Evolutionary conservation across 1,140 invertebrate genomes (phyloP).

Genomic region (Parapsyche elsis): DNA sequence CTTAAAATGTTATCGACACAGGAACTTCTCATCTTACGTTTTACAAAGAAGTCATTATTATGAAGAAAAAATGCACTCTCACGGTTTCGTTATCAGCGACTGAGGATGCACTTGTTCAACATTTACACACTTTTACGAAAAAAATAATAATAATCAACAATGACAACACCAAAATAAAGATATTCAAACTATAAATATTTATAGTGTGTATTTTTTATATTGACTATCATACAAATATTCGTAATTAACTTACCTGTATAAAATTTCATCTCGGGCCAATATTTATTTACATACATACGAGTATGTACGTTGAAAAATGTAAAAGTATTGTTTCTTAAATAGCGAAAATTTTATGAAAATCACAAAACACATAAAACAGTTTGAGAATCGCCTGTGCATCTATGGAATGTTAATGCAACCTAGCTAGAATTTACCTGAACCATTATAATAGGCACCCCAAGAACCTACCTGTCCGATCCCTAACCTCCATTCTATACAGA

Average conservation of each 20-base stretch:
- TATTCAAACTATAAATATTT: constrained; percentile 2
- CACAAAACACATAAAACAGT: neutral
- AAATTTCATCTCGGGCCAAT: too few species aligned
- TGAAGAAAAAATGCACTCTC: constrained; percentile 41
- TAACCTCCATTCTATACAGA: neutral
- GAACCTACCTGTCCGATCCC: constrained; percentile 8
- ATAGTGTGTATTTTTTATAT: too few species aligned
- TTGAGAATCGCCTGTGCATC: constrained; percentile 20
- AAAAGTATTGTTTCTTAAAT: neutral
- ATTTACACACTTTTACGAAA: constrained; percentile 12
- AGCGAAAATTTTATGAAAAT: neutral
- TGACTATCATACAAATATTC: too few species aligned
- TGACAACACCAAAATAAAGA: neutral
- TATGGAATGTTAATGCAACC: constrained; percentile 38
- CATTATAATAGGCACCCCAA: constrained; percentile 39
- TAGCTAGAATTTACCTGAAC: constrained; percentile 31
- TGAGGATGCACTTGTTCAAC: constrained; percentile 25
- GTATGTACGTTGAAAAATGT: too few species aligned
- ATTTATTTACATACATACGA: too few species aligned
- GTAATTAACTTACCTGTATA: too few species aligned
- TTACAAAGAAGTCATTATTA: constrained; percentile 41
- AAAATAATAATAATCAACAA: too few species aligned
- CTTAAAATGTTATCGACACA: neutral
- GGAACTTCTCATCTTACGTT: constrained; percentile 30
- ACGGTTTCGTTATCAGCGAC: constrained; percentile 32